Conservation (phyloP, 2,113 vertebrate genomes). For the Salvator merianae region DNA sequence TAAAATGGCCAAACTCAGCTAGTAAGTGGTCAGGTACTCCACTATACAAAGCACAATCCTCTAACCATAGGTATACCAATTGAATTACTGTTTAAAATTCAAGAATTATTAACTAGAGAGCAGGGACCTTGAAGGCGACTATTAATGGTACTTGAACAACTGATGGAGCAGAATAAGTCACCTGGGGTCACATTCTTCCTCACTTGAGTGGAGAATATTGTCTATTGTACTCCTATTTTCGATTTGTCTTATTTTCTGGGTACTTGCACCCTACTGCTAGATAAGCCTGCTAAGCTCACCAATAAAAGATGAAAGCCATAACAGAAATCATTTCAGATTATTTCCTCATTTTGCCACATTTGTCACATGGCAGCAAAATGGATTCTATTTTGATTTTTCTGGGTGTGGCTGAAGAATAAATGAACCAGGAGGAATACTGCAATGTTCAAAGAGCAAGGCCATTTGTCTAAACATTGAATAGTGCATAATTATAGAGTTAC, state of each 20-base stretch:
- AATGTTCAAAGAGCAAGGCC: accelerated
- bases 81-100: no score
- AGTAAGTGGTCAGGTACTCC: no score
- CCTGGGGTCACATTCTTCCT: no score
- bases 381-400: conserved; percentile 18
- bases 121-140: no score
- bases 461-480: conserved; percentile 18
- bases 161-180: no score
- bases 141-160: no score
- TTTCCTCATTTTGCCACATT: neutral
- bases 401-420: neutral
- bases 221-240: no score
- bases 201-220: no score
- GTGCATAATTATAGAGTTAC: conserved; percentile 35
- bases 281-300: neutral
- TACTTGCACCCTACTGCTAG: neutral
- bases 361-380: conserved; percentile 9
- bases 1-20: neutral
- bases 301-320: neutral
- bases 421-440: neutral
- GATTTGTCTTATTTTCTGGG: no score
- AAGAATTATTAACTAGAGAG: no score
- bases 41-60: no score
- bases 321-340: neutral
- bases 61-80: no score